Conservation (phyloP, 2,888 invertebrate species). For the Drosophila sordidapex region DNA sequence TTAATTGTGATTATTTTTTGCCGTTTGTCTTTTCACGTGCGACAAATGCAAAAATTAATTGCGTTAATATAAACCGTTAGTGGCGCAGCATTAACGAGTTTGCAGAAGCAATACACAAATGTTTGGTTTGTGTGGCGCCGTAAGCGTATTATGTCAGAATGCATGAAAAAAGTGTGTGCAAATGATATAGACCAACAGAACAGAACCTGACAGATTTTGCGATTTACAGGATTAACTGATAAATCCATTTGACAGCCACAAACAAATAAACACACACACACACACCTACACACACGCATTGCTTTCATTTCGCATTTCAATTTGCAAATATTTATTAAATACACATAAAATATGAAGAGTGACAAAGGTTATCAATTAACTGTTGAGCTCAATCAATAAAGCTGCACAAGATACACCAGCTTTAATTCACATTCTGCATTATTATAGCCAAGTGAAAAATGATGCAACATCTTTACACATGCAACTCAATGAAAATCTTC, state of each 20-base stretch:
- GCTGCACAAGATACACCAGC: background rate
- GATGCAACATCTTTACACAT: background rate
- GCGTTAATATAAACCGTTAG: constrained; percentile 58
- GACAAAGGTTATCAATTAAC: constrained; percentile 21
- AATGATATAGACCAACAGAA: constrained; percentile 12
- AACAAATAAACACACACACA: constrained; percentile 2
- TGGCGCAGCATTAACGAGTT: background rate
- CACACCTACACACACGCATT: background rate
- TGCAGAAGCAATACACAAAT: constrained; percentile 48
- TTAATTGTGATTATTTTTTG: constrained; percentile 38
- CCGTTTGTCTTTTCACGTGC: constrained; percentile 42
- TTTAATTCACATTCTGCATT: background rate
- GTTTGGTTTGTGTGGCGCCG: constrained; percentile 57
- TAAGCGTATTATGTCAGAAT: constrained; percentile 46
- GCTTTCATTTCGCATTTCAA: constrained; percentile 46
- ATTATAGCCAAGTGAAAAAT: background rate
- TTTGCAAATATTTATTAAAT: constrained; percentile 56
- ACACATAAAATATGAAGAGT: constrained; percentile 23
- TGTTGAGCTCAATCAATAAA: constrained; percentile 12
- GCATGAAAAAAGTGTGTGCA: constrained; percentile 5
- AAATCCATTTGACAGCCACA: constrained; percentile 53
- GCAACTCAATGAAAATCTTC: background rate
- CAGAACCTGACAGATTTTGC: constrained; percentile 38
- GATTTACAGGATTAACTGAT: constrained; percentile 57
- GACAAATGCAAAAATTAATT: constrained; percentile 66